Evolutionary conservation across 2,888 invertebrate genomes (phyloP), one percentile per base, ranked within the genome.

Genomic region (Cephalotes varians): DNA sequence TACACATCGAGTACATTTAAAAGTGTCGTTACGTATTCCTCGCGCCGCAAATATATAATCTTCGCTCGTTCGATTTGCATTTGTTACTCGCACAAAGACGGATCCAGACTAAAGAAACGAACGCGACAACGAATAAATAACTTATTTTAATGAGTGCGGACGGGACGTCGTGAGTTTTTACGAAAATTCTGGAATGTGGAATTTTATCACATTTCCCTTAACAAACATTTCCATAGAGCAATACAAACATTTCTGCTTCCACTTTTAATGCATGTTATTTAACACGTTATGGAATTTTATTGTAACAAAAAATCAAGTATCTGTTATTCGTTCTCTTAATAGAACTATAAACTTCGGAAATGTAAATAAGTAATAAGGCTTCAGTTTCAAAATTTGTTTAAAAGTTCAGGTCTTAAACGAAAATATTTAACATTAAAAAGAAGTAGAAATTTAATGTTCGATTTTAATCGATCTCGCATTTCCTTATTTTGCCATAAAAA

Each of bases 1-100:
- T 51, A 93, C 91, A 93, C 93, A 93, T 90, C 90, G 90, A 93
- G 90, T 92, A 93, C 91, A 89, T 87, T 89, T 85, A 88, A 88
- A 85, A 82, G 60, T 84, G 83, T 81, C 77, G n/a, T 79, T 44
- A 56, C 31, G 25, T 74, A 83, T 77, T 67, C 67, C 73, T 72
- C 84, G 71, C 67, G 73, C 71, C 81, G 67, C 74, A 72, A 79
- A 44, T 25, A 18, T 25, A 3, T 44, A 44, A 56, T 37, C 74
- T 12, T 56, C 44, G 73, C 77, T 77, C 54, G 54, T 47, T 56
- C 37, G 51, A 51, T 56, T 73, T 44, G 73, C 56, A 44, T 44
- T 34, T 44, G 34, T 47, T 34, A 34, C 56, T 56, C 71, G 37
- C 49, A 9, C 3, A 10, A 67, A 28, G 9, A 9, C 18, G 12